phyloP scores from a whole-genome alignment of 2,888 invertebrate genomes.

The Campoplex capitator region DNA sequence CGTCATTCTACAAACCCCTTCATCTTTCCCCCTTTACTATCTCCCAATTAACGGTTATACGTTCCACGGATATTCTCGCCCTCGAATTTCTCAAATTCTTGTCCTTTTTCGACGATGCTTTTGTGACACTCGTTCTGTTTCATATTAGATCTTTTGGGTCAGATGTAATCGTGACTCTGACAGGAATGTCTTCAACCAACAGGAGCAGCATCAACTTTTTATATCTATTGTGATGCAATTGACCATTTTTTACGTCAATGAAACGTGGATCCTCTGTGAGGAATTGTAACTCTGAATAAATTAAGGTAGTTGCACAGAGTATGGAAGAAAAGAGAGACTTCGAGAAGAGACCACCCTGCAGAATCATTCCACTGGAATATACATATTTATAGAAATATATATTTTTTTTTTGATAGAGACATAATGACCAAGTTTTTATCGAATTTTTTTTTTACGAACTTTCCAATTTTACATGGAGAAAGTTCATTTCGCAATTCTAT shows the following conservation, averaged over 20 bases:
- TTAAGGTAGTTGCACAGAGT: not conserved
- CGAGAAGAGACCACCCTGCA: not conserved
- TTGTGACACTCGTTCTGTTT: not conserved
- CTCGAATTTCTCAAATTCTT: slow-evolving; percentile 1
- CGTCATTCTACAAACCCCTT: slow-evolving; percentile 3
- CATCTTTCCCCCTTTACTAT: slow-evolving; percentile 6
- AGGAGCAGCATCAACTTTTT: not conserved
- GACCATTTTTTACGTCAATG: not conserved
- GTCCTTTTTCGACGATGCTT: not conserved
- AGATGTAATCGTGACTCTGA: not conserved
- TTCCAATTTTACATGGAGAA: slow-evolving; percentile 17
- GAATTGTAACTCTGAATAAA: not conserved
- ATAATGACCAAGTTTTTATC: slow-evolving; percentile 7
- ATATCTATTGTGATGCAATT: not conserved
- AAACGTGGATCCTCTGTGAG: not conserved
- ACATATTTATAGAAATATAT: not conserved
- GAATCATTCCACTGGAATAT: not conserved
- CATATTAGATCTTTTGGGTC: not conserved
- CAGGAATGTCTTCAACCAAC: not conserved
- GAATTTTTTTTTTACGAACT: slow-evolving; percentile 20
- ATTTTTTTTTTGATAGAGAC: not conserved
- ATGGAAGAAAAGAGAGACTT: not conserved
- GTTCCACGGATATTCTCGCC: not conserved
- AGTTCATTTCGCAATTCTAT: slow-evolving; percentile 42
- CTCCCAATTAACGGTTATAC: slow-evolving; percentile 32